Evolutionary conservation across 1,140 invertebrate genomes (phyloP), one percentile per base, ranked within the genome.

Genomic region (Mamestra configurata): DNA sequence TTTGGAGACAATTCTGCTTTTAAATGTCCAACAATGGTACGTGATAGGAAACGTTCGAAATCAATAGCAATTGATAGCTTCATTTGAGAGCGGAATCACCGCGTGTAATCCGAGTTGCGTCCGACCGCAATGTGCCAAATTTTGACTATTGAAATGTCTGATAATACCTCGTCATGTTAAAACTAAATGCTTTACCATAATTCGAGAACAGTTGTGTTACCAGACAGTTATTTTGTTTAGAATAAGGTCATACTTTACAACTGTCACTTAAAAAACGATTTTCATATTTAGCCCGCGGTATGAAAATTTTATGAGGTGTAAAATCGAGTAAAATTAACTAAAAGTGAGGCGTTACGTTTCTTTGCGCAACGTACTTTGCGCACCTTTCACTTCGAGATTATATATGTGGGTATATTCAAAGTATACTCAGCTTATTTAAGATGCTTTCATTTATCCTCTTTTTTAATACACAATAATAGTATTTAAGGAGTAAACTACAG

Each of bases 51-150:
- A 73, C 18, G 46, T 57, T 27, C 20, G 35, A 31, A 55, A 55
- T 73, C 31, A 55, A 57, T 31, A 40, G 51, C 77, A 71, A 79
- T 68, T 57, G 66, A 79, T 71, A 46, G 64, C 61, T 79, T 71
- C 35, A 79, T 79, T 57, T 53, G 22, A 31, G 73, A n/a, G 40
- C 13, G 37, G 55, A 76, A 59, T 55, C 49, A 57, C 55, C 37
- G 27, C 37, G 73, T 46, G 22, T 76, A 73, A 73, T 55, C 49
- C 18, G 55, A 6, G 57, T 61, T 46, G 59, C 57, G 27, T 77
- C 18, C 46, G 35, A 66, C 73, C 73, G 55, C 73, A 49, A 20
- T 24, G 57, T 77, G 57, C 73, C 24, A 77, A 77, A 77, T 66
- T 64, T 49, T 77, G 22, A 77, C 27, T 59, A 77, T 77, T 66